Conservation (phyloP, 2,888 invertebrate species). For the Melanostoma scalare region DNA sequence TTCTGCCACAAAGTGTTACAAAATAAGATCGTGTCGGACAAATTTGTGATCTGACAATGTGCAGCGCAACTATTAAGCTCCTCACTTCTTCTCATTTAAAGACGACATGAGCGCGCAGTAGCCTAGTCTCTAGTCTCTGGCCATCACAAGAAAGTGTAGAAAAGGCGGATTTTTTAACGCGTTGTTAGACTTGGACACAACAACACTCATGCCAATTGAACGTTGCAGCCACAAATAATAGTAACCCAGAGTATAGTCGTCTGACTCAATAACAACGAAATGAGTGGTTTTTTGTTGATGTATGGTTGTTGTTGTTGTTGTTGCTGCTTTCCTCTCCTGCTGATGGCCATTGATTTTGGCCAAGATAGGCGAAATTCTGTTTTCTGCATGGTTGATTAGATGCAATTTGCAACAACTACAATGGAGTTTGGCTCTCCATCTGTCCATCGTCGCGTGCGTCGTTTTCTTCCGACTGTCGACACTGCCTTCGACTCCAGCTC, state of each 20-base stretch:
- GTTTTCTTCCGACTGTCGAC: not conserved
- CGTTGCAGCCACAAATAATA: conserved; percentile 44
- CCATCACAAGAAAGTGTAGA: conserved; percentile 54
- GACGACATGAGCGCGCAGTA: conserved; percentile 7
- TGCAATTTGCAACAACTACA: conserved; percentile 55
- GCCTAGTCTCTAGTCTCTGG: not conserved
- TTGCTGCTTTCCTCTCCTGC: not conserved
- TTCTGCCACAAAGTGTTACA: conserved; percentile 39
- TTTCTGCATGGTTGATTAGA: conserved; percentile 68
- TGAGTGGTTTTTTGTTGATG: conserved; percentile 7
- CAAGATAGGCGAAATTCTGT: conserved; percentile 61
- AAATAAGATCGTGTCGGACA: conserved; percentile 72
- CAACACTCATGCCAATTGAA: conserved; percentile 51
- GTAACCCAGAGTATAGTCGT: not conserved
- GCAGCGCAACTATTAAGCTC: conserved; percentile 24
- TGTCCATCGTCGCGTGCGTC: conserved; percentile 12
- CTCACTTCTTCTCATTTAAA: not conserved
- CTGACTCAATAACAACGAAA: conserved; percentile 9
- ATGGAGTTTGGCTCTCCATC: conserved; percentile 1
- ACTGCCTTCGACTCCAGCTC: not conserved
- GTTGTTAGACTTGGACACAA: conserved; percentile 62
- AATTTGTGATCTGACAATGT: conserved; percentile 64
- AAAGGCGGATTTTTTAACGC: conserved; percentile 58
- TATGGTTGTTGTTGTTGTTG: too few relatives aligned
- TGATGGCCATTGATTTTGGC: conserved; percentile 40